These are phyloP conservation scores for Drosophila paucipuncta DNA, from an alignment of 2,888 invertebrate genomes.

Conservation along the genomic window DNA sequence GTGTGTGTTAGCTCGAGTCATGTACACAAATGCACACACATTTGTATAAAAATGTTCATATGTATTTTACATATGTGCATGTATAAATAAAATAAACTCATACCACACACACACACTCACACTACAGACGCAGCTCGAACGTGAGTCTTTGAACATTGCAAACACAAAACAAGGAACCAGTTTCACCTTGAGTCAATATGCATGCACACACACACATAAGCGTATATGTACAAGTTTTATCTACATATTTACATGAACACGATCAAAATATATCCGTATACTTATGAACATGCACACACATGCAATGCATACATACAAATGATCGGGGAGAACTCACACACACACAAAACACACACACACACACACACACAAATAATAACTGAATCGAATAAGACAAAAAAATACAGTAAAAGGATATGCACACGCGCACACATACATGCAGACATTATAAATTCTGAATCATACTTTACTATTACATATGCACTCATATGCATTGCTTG, in stretches of 20 bases:
- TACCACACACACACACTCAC: constrained; percentile 40
- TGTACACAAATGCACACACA: constrained; percentile 24
- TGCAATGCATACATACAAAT: constrained; percentile 2
- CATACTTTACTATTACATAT: not conserved
- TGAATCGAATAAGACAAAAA: constrained; percentile 10
- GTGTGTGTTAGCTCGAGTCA: constrained; percentile 18
- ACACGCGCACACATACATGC: constrained; percentile 9
- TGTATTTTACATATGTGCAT: constrained; percentile 14
- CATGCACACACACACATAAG: constrained; percentile 21
- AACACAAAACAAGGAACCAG: constrained; percentile 79
- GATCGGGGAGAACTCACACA: constrained; percentile 5
- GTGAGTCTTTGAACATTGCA: constrained; percentile 78
- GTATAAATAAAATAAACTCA: constrained; percentile 63
- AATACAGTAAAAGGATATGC: constrained; percentile 14
- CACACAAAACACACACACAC: not conserved
- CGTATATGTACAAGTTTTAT: constrained; percentile 13
- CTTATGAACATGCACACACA: constrained; percentile 6
- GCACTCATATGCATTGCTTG: not conserved
- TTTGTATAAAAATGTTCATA: constrained; percentile 30
- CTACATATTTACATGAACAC: constrained; percentile 25
- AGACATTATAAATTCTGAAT: constrained; percentile 11
- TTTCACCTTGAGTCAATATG: constrained; percentile 73
- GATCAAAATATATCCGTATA: constrained; percentile 34
- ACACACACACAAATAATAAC: constrained; percentile 8
- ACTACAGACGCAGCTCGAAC: constrained; percentile 70